A percentile compares a stretch with the other conserved stretches of the same genome.
phyloP scores from a whole-genome alignment of 1,140 invertebrate species.

The Drosophila nasuta region DNA sequence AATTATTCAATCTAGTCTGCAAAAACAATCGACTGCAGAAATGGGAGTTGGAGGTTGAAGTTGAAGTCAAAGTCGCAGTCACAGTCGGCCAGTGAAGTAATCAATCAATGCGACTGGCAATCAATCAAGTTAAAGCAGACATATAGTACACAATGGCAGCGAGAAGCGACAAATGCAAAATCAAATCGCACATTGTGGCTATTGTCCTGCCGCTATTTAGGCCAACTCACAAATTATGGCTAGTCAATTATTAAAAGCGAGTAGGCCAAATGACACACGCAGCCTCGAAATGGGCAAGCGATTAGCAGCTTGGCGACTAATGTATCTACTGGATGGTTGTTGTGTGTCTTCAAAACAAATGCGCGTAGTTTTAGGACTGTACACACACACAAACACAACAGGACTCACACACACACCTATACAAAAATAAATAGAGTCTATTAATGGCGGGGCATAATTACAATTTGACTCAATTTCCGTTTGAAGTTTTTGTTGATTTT shows the following conservation, averaged over 20 bases:
- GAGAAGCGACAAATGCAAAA: conserved; percentile 31
- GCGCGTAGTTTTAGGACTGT: conserved; percentile 19
- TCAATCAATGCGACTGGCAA: conserved; percentile 58
- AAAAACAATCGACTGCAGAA: conserved; percentile 12
- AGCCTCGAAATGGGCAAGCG: conserved; percentile 6
- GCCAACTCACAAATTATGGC: conserved; percentile 64
- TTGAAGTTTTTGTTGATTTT: conserved; percentile 70
- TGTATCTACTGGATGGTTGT: conserved; percentile 33
- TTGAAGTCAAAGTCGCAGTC: conserved; percentile 14
- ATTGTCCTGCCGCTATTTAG: conserved; percentile 9
- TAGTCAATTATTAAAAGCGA: conserved; percentile 70
- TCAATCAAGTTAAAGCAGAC: conserved; percentile 72
- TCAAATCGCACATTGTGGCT: conserved; percentile 23
- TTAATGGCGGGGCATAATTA: conserved; percentile 84
- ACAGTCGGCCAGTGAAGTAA: conserved; percentile 29
- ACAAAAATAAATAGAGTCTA: conserved; percentile 3
- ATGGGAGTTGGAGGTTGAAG: neutral
- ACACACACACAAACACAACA: conserved; percentile 2
- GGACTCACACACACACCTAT: neutral
- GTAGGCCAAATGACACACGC: conserved; percentile 53
- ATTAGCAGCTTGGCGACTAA: conserved; percentile 34
- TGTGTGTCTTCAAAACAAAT: conserved; percentile 10
- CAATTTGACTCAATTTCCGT: conserved; percentile 80
- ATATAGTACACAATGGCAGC: conserved; percentile 15
- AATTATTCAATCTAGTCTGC: conserved; percentile 5